phyloP scores from a whole-genome alignment of 2,797 vertebrate species.

The Coluber constrictor region DNA sequence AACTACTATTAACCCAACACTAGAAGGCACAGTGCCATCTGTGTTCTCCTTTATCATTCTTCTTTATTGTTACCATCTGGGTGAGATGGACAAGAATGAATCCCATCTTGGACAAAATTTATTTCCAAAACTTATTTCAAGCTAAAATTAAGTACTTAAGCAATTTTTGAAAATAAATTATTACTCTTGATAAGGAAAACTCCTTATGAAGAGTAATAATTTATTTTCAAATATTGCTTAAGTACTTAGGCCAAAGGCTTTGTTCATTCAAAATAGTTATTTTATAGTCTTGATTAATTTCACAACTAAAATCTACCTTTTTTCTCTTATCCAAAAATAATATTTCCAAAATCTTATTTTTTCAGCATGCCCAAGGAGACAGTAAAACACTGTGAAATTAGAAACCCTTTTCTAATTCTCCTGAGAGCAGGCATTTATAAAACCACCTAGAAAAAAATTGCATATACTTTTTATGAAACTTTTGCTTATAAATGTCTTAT shows the following conservation, averaged over 20 bases:
- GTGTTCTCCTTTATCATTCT: background rate
- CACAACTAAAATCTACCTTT: background rate
- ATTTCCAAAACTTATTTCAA: background rate
- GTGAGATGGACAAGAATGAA: background rate
- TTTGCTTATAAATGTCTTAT: background rate
- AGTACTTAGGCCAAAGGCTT: background rate
- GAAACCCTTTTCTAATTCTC: background rate
- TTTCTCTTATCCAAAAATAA: background rate
- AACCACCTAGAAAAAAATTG: background rate
- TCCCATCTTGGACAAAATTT: background rate
- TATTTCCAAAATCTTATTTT: background rate
- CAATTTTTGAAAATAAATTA: no score
- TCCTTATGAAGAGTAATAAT: background rate
- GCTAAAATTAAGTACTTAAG: background rate
- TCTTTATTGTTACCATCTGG: background rate
- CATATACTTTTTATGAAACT: background rate
- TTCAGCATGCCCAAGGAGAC: background rate
- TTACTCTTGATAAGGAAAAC: no score
- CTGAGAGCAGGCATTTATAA: background rate
- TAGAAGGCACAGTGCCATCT: background rate
- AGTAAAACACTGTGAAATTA: background rate
- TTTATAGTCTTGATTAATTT: background rate
- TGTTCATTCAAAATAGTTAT: background rate
- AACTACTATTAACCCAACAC: background rate
- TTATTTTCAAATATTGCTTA: background rate